Evolutionary conservation across 2,888 invertebrate species (phyloP), one percentile per base, ranked within the genome.

Genomic region (Pelosia muscerda): DNA sequence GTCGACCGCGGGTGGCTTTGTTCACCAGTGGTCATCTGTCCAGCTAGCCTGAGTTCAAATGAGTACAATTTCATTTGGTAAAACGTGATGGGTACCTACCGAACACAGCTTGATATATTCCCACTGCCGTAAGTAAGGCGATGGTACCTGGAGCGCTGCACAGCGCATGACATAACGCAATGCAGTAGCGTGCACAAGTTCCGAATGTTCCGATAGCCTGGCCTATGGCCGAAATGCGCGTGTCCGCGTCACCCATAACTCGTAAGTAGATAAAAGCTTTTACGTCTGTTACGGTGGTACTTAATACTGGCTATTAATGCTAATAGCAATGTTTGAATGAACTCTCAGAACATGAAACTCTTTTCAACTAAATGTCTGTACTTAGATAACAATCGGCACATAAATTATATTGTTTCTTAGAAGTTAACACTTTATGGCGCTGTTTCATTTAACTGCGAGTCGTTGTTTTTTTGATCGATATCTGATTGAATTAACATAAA

Each of bases 321-420:
- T 56, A 66, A 66, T 62, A 61, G 66, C 66, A 66, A 61, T 61
- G 66, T 66, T 54, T 53, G 19, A 59, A 65, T 34, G 38, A 28
- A 42, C 1, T 25, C 23, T 25, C 15, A 25, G 62, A 66, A 66
- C 62, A 67, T 34, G 53, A 63, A 67, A 63, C 63, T 54, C n/a
- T 67, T 62, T 53, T 63, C 55, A 68, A 60, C 54, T 64, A 60
- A 64, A 63, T 22, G 59, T 42, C 23, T 38, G 54, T 10, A n/a
- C n/a, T n/a, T n/a, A 68, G 68, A 68, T 64, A 60, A 38, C 63
- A 55, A 68, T 68, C 68, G 26, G 28, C 59, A 42, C 63, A 59
- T 63, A 68, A 54, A 59, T 64, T 63, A 63, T 63, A 67, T 58
- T 63, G 67, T 67, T 67, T 67, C 67, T 63, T 59, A 63, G 67